Evolutionary conservation across 2,888 invertebrate species (phyloP).

Genomic region (Scaptomyza cyrtandrae): DNA sequence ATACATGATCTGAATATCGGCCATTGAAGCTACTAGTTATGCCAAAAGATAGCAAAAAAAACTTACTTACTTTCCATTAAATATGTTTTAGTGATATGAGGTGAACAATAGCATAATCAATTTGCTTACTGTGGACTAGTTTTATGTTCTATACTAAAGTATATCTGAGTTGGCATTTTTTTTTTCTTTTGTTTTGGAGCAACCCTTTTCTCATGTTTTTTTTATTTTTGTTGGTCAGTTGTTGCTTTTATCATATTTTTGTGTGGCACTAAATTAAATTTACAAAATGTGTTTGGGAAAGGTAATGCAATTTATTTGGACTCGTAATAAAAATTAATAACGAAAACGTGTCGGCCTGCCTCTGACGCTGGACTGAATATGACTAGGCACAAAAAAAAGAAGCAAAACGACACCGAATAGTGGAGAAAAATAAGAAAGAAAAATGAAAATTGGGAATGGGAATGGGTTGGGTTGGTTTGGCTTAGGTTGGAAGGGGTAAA

Average conservation of each 20-base stretch:
- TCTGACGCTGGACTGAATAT: conserved; percentile 55
- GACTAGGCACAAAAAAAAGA: conserved; percentile 72
- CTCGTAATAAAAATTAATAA: conserved; percentile 82
- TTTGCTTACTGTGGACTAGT: background rate
- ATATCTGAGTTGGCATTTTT: background rate
- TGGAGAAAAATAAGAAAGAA: conserved; percentile 10
- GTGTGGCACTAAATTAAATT: conserved; percentile 63
- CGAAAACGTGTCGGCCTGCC: conserved; percentile 77
- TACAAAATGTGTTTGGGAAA: conserved; percentile 59
- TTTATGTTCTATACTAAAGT: background rate
- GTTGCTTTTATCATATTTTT: conserved; percentile 11
- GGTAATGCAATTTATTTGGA: conserved; percentile 73
- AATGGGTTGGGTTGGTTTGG: fast-evolving
- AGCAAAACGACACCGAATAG: conserved; percentile 29
- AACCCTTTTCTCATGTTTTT: background rate
- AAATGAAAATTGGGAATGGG: conserved; percentile 40
- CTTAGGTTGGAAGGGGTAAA: no score
- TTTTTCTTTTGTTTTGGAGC: background rate
- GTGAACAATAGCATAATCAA: no score
- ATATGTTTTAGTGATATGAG: no score
- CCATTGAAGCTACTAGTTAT: no score
- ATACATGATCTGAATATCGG: no score
- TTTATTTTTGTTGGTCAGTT: background rate
- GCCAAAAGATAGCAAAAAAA: no score
- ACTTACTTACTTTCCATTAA: no score